Percentiles rank a stretch among this genome's conserved stretches.
Evolutionary conservation across 2,113 vertebrate species (phyloP).

Genomic region (Gallinago paraguaiae): DNA sequence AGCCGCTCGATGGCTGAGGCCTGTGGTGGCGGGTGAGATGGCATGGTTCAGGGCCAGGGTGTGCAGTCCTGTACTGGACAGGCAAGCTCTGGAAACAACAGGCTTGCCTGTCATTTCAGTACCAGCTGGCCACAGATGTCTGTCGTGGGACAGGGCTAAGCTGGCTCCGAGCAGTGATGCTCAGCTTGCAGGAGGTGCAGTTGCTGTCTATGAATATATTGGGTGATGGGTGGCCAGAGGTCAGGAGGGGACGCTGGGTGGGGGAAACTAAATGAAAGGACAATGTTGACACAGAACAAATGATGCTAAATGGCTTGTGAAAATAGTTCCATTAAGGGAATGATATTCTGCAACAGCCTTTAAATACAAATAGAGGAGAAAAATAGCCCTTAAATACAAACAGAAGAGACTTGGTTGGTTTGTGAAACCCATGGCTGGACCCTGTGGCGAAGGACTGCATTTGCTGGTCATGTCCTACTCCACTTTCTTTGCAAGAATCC

Average conservation of each 20-base stretch:
- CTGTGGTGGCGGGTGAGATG: not conserved
- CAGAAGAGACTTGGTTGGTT: not conserved
- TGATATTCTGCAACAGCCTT: slow-evolving; percentile 8
- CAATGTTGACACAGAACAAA: slow-evolving; percentile 52
- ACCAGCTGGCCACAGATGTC: not conserved
- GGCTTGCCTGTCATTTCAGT: not conserved
- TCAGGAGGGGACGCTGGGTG: slow-evolving; percentile 17
- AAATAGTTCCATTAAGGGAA: slow-evolving; percentile 41
- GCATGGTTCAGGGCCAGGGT: not conserved
- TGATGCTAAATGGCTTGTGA: slow-evolving; percentile 54
- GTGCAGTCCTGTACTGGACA: not conserved
- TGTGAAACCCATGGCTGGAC: not conserved
- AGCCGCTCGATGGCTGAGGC: not conserved
- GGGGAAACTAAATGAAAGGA: slow-evolving; percentile 28
- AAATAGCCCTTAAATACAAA: slow-evolving; percentile 33
- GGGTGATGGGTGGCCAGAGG: slow-evolving; percentile 39
- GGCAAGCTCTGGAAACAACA: not conserved
- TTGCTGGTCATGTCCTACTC: not conserved
- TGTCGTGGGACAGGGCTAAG: not conserved
- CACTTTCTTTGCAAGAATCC: not conserved
- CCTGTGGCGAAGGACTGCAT: not conserved
- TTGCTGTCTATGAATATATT: not conserved
- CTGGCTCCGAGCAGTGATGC: not conserved
- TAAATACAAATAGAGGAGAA: slow-evolving; percentile 16
- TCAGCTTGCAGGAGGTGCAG: not conserved